A percentile compares a stretch with the other conserved stretches of the same genome.
Evolutionary conservation across 1,140 invertebrate genomes (phyloP).

Genomic region (Hirudo medicinalis): DNA sequence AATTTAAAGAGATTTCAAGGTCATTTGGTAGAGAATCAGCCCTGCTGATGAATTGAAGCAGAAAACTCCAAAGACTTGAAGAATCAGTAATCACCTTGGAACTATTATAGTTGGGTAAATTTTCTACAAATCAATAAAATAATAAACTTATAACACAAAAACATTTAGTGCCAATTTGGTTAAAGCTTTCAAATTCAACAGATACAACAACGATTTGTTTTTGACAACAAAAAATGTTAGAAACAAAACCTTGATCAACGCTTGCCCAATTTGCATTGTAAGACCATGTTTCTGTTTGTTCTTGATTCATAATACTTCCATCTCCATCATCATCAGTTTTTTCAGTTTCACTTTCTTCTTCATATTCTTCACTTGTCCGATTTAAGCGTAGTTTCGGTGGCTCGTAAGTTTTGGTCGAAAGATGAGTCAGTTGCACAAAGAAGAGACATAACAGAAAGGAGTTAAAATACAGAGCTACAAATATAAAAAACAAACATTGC

Average conservation of each 20-base stretch:
- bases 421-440: not conserved
- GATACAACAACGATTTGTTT: not conserved
- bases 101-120: too few relatives aligned
- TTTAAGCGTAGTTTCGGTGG: not conserved
- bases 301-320: not conserved
- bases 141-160: too few relatives aligned
- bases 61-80: too few relatives aligned
- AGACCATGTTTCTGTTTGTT: too few relatives aligned
- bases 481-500: not conserved
- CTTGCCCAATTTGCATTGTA: too few relatives aligned
- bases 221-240: not conserved
- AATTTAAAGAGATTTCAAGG: too few relatives aligned
- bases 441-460: conserved; percentile 6
- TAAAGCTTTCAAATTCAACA: too few relatives aligned
- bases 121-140: too few relatives aligned
- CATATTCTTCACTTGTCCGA: not conserved
- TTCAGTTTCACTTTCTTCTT: not conserved
- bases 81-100: too few relatives aligned
- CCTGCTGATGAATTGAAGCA: too few relatives aligned
- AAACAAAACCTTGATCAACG: not conserved
- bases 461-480: not conserved
- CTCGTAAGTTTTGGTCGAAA: not conserved
- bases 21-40: too few relatives aligned
- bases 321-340: not conserved
- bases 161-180: too few relatives aligned